A percentile compares a stretch with the other conserved stretches of the same genome.
phyloP scores from a whole-genome alignment of 1,140 invertebrate species.

The Bombus superbus region DNA sequence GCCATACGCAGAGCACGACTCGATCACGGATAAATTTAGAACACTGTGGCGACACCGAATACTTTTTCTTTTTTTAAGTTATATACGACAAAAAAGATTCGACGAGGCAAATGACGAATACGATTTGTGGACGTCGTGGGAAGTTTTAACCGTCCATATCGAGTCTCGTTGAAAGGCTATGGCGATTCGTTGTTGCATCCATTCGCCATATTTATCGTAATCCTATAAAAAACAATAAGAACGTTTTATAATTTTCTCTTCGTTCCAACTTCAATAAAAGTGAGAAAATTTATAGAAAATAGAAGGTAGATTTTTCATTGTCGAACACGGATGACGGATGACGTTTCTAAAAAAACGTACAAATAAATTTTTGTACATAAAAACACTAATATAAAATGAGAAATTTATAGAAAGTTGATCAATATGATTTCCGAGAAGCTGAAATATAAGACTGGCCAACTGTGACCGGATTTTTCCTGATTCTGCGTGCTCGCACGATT shows the following conservation, averaged over 20 bases:
- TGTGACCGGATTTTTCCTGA: not conserved
- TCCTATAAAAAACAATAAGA: no score
- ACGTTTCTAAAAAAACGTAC: not conserved
- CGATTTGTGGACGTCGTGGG: no score
- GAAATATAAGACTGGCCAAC: not conserved
- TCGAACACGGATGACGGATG: no score
- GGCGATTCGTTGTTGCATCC: no score
- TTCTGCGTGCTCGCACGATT: not conserved
- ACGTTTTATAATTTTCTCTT: no score
- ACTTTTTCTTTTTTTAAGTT: not conserved
- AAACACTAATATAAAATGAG: not conserved
- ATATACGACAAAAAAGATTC: not conserved
- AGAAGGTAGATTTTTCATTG: no score
- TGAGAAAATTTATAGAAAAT: no score
- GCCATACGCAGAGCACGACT: not conserved
- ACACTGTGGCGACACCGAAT: not conserved
- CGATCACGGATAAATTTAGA: constrained; percentile 44
- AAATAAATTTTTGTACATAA: not conserved
- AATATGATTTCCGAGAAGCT: not conserved
- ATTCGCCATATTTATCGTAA: no score
- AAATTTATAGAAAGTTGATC: not conserved
- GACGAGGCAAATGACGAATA: not conserved
- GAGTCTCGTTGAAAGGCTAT: no score
- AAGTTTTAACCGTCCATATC: not conserved
- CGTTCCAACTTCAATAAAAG: no score